phyloP scores from a whole-genome alignment of 2,888 invertebrate species.

The Ganaspis brasiliensis region DNA sequence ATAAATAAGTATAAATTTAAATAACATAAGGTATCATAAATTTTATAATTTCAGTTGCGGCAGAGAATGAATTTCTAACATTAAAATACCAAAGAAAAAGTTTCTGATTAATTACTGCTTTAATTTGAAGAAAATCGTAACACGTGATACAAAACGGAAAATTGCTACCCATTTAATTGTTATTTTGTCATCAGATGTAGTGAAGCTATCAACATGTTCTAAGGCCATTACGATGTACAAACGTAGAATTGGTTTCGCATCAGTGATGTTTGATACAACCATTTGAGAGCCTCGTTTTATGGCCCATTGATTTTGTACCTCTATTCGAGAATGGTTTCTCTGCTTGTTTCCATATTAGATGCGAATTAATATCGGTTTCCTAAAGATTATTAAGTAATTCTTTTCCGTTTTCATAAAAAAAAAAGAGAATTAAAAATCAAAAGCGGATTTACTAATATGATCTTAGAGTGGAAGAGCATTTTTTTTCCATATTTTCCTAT shows the following conservation, averaged over 20 bases:
- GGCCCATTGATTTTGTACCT: constrained; percentile 68
- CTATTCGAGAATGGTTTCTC: constrained; percentile 48
- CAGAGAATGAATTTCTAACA: too few species aligned
- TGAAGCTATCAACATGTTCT: constrained; percentile 25
- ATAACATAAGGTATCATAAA: too few species aligned
- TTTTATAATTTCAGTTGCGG: too few species aligned
- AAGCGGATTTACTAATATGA: too few species aligned
- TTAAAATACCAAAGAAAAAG: too few species aligned
- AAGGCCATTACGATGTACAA: constrained; percentile 56
- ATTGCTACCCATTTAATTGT: neutral
- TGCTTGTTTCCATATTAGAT: constrained; percentile 45
- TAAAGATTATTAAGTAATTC: too few species aligned
- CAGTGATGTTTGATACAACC: constrained; percentile 67
- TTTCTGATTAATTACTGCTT: too few species aligned
- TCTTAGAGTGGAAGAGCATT: too few species aligned
- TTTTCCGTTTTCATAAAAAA: neutral
- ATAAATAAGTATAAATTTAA: too few species aligned
- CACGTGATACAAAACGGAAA: too few species aligned
- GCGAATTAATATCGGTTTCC: neutral
- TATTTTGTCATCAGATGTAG: neutral
- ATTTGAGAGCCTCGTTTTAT: constrained; percentile 74
- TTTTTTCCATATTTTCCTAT: neutral
- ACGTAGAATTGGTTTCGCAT: constrained; percentile 65
- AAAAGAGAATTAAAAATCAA: neutral
- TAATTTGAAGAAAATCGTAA: too few species aligned